Evolutionary conservation across 1,140 invertebrate genomes (phyloP), one percentile per base, ranked within the genome.

Genomic region (Cydia amplana): DNA sequence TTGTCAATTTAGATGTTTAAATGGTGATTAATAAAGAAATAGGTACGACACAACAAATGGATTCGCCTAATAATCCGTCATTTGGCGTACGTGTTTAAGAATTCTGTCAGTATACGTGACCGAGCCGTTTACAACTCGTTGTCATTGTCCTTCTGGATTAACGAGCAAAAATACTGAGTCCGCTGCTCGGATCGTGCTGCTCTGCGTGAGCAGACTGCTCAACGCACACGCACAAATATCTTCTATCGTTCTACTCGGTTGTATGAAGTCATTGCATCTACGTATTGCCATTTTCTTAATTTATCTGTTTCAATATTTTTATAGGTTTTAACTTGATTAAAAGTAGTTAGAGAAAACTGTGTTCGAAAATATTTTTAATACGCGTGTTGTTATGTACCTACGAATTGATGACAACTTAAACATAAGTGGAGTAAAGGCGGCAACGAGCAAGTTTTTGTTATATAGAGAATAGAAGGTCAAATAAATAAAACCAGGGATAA

Each of bases 141-240:
- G 65, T 40, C 65, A 70, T 70, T 70, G 65, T 70, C 65, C 65
- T 70, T 40, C 65, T 70, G 65, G 65, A 70, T 70, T 70, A 36
- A 43, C 65, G 65, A 70, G 65, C 65, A 36, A 70, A 67, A 70
- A 70, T 70, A 70, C 65, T n/a, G 65, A 36, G 65, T 70, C 43
- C 32, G 36, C 65, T 10, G 65, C 65, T 40, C 65, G 36, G 65
- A 70, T 43, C 65, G 65, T 77, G 79, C 76, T 74, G 74, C 40
- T 76, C 70, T 81, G 77, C 80, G 82, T 84, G 82, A 82, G 49
- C 40, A n/a, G 80, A 76, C 73, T 84, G 25, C 72, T 60, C 78
- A 81, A 70, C 65, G 65, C 65, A 36, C 60, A 49, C 72, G 65
- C 60, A 49, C 65, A 60, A 63, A 51, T 74, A 72, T 78, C 55